Conservation (phyloP, 2,113 vertebrate genomes). For the Gadus macrocephalus region DNA sequence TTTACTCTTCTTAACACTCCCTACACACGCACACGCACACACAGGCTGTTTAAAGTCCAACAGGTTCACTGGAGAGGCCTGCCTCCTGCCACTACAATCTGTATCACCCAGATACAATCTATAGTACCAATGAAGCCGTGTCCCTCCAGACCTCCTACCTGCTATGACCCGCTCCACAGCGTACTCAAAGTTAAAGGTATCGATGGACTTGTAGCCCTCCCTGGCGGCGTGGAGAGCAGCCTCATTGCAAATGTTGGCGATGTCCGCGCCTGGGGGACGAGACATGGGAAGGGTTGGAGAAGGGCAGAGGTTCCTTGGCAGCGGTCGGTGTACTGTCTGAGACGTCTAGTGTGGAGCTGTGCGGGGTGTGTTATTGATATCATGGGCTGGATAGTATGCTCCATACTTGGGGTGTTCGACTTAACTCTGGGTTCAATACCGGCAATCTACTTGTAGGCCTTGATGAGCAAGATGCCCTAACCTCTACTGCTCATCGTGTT, state of each 20-base stretch:
- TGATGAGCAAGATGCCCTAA: no score
- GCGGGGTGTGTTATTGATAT: no score
- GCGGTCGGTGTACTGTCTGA: no score
- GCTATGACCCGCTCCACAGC: slow-evolving; percentile 93
- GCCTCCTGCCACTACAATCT: background rate
- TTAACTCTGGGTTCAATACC: no score
- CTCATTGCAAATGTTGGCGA: slow-evolving; percentile 96
- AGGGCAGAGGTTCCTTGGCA: no score
- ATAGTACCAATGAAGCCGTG: background rate
- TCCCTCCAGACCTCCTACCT: slow-evolving; percentile 62
- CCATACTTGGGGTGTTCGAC: no score
- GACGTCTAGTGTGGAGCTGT: no score
- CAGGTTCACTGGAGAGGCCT: no score
- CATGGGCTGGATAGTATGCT: no score
- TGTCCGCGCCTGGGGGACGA: slow-evolving; percentile 85
- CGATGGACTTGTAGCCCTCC: slow-evolving; percentile 86
- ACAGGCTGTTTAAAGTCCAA: no score
- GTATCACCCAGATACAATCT: background rate
- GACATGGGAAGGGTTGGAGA: background rate
- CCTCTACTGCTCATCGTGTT: background rate
- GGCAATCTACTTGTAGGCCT: no score
- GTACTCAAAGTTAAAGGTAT: slow-evolving; percentile 90
- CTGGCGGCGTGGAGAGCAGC: slow-evolving; percentile 92
- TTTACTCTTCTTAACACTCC: slow-evolving; percentile 90
- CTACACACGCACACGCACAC: slow-evolving; percentile 54